A percentile compares a stretch with the other conserved stretches of the same genome.
Conservation (phyloP, 2,888 invertebrate species). For the Oxycera nigricornis region DNA sequence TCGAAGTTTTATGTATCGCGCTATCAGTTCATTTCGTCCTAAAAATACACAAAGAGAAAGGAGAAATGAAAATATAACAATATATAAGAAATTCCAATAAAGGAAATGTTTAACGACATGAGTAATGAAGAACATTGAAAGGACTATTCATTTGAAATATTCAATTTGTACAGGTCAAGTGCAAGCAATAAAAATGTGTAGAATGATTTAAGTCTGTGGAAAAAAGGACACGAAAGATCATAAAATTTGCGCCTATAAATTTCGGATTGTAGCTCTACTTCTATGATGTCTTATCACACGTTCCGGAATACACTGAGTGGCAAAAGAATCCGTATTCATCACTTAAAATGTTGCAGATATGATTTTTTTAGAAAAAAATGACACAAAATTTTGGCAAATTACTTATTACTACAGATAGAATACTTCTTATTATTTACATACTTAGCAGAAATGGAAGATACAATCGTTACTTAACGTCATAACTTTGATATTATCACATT, state of each 20-base stretch:
- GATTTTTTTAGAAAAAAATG: too few species aligned
- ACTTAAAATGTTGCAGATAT: too few species aligned
- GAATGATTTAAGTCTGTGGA: not conserved
- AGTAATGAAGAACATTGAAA: not conserved
- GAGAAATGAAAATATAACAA: constrained; percentile 27
- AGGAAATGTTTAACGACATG: constrained; percentile 23
- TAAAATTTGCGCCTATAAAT: constrained; percentile 34
- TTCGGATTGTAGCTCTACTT: constrained; percentile 27
- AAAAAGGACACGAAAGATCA: constrained; percentile 40
- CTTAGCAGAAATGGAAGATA: too few species aligned
- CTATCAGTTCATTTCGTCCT: constrained; percentile 99
- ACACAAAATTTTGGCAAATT: too few species aligned
- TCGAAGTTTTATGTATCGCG: constrained; percentile 98
- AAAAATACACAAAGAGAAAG: constrained; percentile 52
- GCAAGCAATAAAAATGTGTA: constrained; percentile 25
- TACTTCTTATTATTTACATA: too few species aligned
- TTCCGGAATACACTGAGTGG: too few species aligned
- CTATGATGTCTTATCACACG: not conserved
- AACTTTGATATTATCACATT: too few species aligned
- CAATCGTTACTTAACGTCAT: too few species aligned
- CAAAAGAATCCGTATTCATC: too few species aligned
- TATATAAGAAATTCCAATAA: constrained; percentile 33
- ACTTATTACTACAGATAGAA: too few species aligned
- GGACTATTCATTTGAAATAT: constrained; percentile 35
- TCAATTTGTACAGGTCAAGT: constrained; percentile 35